Evolutionary conservation across 1,140 invertebrate genomes (phyloP), one percentile per base, ranked within the genome.

Genomic region (Plectrocnemia conspersa): DNA sequence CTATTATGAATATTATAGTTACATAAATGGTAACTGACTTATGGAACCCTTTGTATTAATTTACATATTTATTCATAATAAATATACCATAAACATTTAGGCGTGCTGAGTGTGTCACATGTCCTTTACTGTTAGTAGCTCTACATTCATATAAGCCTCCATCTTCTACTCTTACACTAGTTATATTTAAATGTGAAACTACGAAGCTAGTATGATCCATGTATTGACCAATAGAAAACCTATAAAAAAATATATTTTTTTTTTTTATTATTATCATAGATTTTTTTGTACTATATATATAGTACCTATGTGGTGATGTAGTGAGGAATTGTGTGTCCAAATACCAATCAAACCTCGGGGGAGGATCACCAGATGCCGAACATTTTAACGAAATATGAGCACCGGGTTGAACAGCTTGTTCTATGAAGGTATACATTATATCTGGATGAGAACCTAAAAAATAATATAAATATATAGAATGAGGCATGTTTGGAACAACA

Each of bases 51-150:
- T 29, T 29, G n/a, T 7, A n/a, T n/a, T n/a, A n/a, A n/a, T n/a
- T n/a, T n/a, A n/a, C n/a, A n/a, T n/a, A n/a, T 44, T 6, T 36
- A 49, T 25, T 42, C 24, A n/a, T 9, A 42, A 32, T 15, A 3
- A 32, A 68, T 74, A 74, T 79, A 93, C 91, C 89, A 68, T 91
- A 90, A 63, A 95, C 88, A 69, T 91, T 89, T 16, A 95, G 77
- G 42, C 82, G 71, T 0, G 86, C 84, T 29, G 86, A 82, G 67
- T 90, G 86, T 22, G 79, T 77, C 1, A 82, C 78, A 1, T 77
- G 76, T n/a, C 86, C 86, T 42, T 88, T 79, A 1, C 77, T 72
- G 67, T 91, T 92, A 40, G 78, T 80, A 1, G 88, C 89, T 23
- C 83, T 70, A 64, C 89, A 92, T 54, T 85, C 85, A 68, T 92